phyloP scores from a whole-genome alignment of 37 sponge, comb jelly and placozoan species.

The Oscarella lobularis region DNA sequence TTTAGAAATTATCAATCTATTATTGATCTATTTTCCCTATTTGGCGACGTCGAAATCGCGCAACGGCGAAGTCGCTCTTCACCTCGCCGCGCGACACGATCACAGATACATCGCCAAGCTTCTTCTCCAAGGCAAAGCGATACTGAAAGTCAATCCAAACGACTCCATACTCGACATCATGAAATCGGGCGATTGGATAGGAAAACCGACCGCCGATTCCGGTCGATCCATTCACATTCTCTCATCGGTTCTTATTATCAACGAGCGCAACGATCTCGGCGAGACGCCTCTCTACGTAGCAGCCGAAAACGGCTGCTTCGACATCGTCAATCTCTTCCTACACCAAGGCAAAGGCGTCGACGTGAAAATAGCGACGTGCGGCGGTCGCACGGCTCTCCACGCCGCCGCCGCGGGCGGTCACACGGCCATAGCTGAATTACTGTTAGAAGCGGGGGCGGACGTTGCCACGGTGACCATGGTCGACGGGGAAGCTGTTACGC shows the following conservation, averaged over 20 bases:
- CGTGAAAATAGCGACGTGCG: background rate
- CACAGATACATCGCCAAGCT: background rate
- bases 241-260: background rate
- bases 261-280: background rate
- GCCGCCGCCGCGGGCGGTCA: background rate
- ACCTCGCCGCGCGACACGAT: background rate
- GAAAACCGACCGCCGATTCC: background rate
- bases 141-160: background rate
- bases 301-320: background rate
- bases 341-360: too few species aligned
- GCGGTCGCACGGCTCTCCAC: background rate
- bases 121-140: background rate
- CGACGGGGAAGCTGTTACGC: background rate
- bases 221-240: background rate
- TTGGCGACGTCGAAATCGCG: background rate
- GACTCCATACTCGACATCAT: background rate
- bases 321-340: too few species aligned
- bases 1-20: background rate
- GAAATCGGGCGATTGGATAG: background rate
- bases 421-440: background rate
- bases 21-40: background rate
- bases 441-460: background rate
- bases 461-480: background rate
- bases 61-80: background rate
- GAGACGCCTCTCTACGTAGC: background rate